These are phyloP conservation scores for Bubo scandiacus DNA, from an alignment of 2,113 vertebrate species.

Conservation along the genomic window DNA sequence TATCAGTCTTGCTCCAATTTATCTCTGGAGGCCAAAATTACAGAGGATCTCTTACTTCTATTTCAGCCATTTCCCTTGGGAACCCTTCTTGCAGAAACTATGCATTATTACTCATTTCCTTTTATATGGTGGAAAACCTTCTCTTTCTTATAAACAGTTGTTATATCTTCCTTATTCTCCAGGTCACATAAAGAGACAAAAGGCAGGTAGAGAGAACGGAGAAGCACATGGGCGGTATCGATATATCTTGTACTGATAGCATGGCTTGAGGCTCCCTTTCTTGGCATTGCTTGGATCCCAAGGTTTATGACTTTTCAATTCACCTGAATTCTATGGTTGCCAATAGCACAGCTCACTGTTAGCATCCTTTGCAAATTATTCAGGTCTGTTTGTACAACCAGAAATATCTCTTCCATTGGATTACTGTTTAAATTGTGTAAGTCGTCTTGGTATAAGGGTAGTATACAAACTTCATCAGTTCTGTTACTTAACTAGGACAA, in stretches of 20 bases:
- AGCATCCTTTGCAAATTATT: not conserved
- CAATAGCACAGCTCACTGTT: not conserved
- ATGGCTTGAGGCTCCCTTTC: not conserved
- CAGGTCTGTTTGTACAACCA: not conserved
- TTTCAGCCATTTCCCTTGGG: not conserved
- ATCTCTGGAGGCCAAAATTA: not conserved
- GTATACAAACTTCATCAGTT: not conserved
- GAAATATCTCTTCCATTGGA: not conserved
- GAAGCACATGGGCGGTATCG: not conserved
- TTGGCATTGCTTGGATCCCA: not conserved
- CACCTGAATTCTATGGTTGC: not conserved
- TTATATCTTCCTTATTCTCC: not conserved
- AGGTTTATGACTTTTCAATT: not conserved
- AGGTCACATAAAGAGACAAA: not conserved
- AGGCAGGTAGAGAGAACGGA: not conserved
- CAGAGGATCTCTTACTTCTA: not conserved
- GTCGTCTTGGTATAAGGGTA: not conserved
- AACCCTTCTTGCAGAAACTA: not conserved
- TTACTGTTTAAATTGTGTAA: not conserved
- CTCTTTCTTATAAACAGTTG: not conserved
- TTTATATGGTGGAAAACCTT: not conserved
- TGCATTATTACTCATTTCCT: not conserved
- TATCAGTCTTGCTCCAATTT: not conserved
- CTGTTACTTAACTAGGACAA: conserved; percentile 28
- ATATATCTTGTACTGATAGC: not conserved